phyloP scores from a whole-genome alignment of 2,888 invertebrate genomes.

The Lepidocyrtoides sp. region DNA sequence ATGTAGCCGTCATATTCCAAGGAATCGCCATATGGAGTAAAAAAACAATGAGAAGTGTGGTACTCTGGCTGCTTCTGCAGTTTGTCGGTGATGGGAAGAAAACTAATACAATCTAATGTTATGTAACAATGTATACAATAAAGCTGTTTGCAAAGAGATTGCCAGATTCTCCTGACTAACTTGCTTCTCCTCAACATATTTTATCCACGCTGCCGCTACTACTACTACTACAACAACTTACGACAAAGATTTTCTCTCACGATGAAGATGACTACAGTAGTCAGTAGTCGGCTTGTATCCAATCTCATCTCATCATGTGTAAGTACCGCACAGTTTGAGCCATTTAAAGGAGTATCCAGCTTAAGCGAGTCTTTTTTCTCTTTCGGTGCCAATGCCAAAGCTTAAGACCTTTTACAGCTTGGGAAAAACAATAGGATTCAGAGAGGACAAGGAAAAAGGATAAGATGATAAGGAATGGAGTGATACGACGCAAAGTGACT shows the following conservation, averaged over 20 bases:
- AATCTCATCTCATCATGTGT: constrained; percentile 64
- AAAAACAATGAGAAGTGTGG: background rate
- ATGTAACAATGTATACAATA: constrained; percentile 48
- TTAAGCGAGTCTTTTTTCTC: constrained; percentile 21
- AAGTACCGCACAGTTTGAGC: constrained; percentile 47
- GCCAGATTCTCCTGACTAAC: constrained; percentile 62
- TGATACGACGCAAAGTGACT: constrained; percentile 37
- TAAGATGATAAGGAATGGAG: constrained; percentile 34
- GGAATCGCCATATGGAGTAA: constrained; percentile 35
- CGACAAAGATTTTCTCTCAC: constrained; percentile 33
- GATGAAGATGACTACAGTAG: background rate
- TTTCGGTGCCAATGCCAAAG: constrained; percentile 69
- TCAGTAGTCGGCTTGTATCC: constrained; percentile 38
- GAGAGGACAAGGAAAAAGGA: constrained; percentile 29
- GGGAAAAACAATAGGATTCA: constrained; percentile 64
- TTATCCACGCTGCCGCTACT: background rate
- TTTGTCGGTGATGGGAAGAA: background rate
- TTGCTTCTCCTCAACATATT: background rate
- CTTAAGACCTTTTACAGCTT: constrained; percentile 61
- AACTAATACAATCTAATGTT: constrained; percentile 44
- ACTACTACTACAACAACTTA: constrained; percentile 2
- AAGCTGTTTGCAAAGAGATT: constrained; percentile 61
- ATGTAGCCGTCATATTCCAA: background rate
- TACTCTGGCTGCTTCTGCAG: background rate
- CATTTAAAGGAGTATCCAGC: constrained; percentile 46